These are phyloP conservation scores for Epizoanthus rinbou DNA, from an alignment of 92 coral and sea anemone genomes.

Conservation along the genomic window DNA sequence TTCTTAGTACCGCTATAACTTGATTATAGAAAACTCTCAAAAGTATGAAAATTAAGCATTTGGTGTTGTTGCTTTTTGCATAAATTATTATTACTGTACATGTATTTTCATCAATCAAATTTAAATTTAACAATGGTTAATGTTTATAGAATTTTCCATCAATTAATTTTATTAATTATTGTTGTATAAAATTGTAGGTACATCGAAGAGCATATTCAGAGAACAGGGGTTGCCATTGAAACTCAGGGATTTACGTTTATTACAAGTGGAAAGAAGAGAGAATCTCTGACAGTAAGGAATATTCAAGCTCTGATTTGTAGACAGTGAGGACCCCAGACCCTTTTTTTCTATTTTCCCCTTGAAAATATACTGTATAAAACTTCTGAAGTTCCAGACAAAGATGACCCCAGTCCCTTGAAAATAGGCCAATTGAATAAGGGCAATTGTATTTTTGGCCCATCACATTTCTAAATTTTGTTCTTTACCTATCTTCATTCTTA, in stretches of 20 bases:
- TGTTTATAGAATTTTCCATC: too few species aligned
- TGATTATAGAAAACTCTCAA: too few species aligned
- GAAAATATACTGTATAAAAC: neutral
- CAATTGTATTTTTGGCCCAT: too few species aligned
- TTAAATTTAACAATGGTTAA: too few species aligned
- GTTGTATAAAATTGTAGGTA: conserved; percentile 69
- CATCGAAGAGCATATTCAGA: conserved; percentile 95
- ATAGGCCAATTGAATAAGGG: too few species aligned
- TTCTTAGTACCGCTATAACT: neutral
- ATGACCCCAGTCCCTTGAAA: too few species aligned
- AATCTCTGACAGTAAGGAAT: conserved; percentile 83
- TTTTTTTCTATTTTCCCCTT: neutral
- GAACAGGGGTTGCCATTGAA: conserved; percentile 98
- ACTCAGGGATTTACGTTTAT: conserved; percentile 98
- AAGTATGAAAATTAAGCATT: too few species aligned
- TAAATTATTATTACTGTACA: neutral
- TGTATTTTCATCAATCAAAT: neutral
- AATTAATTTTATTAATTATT: neutral
- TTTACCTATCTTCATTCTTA: too few species aligned
- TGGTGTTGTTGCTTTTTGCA: too few species aligned
- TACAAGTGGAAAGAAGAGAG: conserved; percentile 96
- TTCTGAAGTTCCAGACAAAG: neutral
- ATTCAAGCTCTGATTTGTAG: neutral
- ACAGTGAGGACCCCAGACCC: neutral
- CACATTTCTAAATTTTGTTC: too few species aligned